These are phyloP conservation scores for Camponotus pennsylvanicus DNA, from an alignment of 1,140 invertebrate genomes.

Conservation along the genomic window DNA sequence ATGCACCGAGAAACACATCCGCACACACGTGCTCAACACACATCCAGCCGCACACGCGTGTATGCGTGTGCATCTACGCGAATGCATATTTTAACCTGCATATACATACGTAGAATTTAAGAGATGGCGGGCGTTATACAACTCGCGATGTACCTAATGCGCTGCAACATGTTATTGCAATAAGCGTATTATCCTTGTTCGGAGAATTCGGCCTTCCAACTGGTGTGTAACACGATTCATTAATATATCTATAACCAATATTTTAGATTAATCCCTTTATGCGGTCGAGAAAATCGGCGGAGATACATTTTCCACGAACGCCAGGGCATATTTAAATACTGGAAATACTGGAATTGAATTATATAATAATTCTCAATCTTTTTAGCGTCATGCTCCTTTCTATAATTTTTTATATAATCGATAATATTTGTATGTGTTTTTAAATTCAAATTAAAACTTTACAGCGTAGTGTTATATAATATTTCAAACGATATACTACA, in stretches of 20 bases:
- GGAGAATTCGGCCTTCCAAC: conserved; percentile 3
- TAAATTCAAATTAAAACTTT: not conserved
- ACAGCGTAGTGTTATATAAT: not conserved
- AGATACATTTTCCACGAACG: not conserved
- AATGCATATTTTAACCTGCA: not conserved
- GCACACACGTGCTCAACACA: not conserved
- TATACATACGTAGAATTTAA: conserved; percentile 40
- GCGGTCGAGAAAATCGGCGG: not conserved
- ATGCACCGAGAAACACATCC: conserved; percentile 48
- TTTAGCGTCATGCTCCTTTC: not conserved
- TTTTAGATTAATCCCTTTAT: conserved; percentile 7
- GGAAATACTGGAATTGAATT: not conserved
- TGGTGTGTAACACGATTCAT: too few relatives aligned
- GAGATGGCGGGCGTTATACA: conserved; percentile 38
- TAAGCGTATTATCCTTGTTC: conserved; percentile 23
- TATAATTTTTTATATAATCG: not conserved
- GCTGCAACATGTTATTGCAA: conserved; percentile 16
- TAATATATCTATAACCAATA: not conserved
- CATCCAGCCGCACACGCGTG: not conserved
- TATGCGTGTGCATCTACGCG: not conserved
- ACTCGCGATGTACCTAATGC: conserved; percentile 18
- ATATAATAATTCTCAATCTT: not conserved
- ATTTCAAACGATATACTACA: not conserved
- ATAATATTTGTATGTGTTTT: not conserved
- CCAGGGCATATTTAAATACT: not conserved